Evolutionary conservation across 1,140 invertebrate genomes (phyloP), one percentile per base, ranked within the genome.

Genomic region (Oncopodura yosiiana): DNA sequence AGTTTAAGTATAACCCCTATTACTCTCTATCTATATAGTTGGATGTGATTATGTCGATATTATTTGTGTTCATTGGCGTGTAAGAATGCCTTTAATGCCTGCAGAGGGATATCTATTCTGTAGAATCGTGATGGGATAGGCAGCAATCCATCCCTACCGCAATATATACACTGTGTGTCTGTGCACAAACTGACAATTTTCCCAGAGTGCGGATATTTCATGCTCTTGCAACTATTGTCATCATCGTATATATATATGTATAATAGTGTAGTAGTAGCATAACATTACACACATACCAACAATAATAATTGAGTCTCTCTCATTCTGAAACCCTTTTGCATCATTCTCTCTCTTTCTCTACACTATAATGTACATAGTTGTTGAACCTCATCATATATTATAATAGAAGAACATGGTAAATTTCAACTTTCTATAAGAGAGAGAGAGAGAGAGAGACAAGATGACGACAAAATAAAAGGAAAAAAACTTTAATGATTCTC

Each of bases 61-160:
- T 63, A 63, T 63, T 60, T 63, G 62, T 63, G 62, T 56, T 63
- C 62, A 60, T 60, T 58, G 62, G 58, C 58, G 58, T 63, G 58
- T 60, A 63, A 63, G 62, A 63, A 60, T 60, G 62, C 53, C n/a
- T 63, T 62, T 62, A 62, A 62, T 62, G 61, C 61, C 53, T 48
- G 39, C 53, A 53, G 52, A 53, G 49, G 53, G 58, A 56, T 54
- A 59, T 55, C 46, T 42, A 59, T 54, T 45, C 52, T 50, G 23
- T 37, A 26, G 43, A 43, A n/a, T n/a, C 53, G 53, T 45, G 37
- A 56, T 51, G 53, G 53, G 38, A 41, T n/a, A n/a, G n/a, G n/a
- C n/a, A n/a, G n/a, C n/a, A n/a, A n/a, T n/a, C n/a, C 44, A 49
- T 53, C 52, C 45, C 36, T 48, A 55, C 53, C 46, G 37, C 53